Base-by-base conservation (phyloP, 2,113 vertebrate species). In the Polypterus senegalus region DNA sequence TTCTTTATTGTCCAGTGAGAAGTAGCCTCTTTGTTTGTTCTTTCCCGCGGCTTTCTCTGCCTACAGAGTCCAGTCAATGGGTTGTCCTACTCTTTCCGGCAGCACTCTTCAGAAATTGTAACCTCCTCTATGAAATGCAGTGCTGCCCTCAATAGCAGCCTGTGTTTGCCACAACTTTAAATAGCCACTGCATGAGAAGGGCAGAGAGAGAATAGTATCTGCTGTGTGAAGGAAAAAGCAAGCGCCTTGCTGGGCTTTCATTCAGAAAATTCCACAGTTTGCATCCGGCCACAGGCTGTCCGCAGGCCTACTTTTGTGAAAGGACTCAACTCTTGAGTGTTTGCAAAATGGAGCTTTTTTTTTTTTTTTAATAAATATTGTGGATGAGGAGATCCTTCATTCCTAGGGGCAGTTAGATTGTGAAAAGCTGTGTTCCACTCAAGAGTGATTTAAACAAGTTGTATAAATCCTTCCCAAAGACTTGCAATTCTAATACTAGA, bases 151-250 rank as follows among this genome's bases (percentile, higher is more conserved):
- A 82, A 79, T 80, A 75, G 77, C 67, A 63, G 71, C 74, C 81
- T 79, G 80, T 83, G 79, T 74, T 74, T 72, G 59, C 74, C 76
- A 73, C 69, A 72, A 70, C 81, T 84, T 85, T 83, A 83, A 85
- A 83, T 84, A 83, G 78, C 74, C 63, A 51, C 27, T 27, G 27
- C 27, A 27, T 27, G 27, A 27, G 27, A 27, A 27, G 27, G 27
- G 27, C 27, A 27, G 27, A 27, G 27, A 27, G 27, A 27, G 27
- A 27, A 27, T 27, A 27, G 27, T 27, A 27, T 27, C 27, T 27
- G 27, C 27, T 27, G 27, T 27, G 27, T 27, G 27, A 27, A 27
- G 27, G 27, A 27, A 27, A 27, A 27, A 27, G 27, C 27, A 75
- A 67, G 49, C 49, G 6, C 49, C 49, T 9, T 69, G 77, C 76